Conservation (phyloP, 1,140 invertebrate genomes). For the Diplogasteroides magnus region DNA sequence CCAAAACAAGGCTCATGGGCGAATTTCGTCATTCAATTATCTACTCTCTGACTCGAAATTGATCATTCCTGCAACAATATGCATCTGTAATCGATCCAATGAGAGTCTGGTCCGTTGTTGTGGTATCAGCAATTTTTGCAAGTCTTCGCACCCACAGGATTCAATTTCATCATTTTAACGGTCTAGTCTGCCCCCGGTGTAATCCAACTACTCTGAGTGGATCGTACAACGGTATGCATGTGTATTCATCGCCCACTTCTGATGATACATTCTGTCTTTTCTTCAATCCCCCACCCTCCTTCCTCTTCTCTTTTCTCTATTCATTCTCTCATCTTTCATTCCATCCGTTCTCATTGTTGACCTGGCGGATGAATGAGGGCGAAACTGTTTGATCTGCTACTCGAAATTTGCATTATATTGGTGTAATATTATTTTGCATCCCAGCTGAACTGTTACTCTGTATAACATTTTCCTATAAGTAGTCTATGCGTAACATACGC, state of each 20-base stretch:
- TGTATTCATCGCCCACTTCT: no score
- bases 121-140: no score
- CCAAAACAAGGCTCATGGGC: no score
- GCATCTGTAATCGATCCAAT: no score
- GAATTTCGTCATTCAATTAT: no score
- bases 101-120: no score
- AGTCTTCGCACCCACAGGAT: no score
- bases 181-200: background rate
- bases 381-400: background rate
- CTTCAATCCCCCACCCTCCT: background rate
- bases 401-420: background rate
- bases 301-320: background rate
- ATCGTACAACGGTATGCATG: background rate
- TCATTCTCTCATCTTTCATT: background rate
- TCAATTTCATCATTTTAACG: no score
- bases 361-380: background rate
- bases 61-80: no score
- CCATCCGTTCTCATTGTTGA: slow-evolving; percentile 2
- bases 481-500: no score
- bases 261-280: background rate
- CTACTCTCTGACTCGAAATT: no score
- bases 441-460: background rate
- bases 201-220: background rate
- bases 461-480: background rate
- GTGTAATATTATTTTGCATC: slow-evolving; percentile 4